Percentiles rank a stretch among this genome's conserved stretches.
These are phyloP conservation scores for Macquaria australasica DNA, from an alignment of 2,113 vertebrate species.

Conservation along the genomic window DNA sequence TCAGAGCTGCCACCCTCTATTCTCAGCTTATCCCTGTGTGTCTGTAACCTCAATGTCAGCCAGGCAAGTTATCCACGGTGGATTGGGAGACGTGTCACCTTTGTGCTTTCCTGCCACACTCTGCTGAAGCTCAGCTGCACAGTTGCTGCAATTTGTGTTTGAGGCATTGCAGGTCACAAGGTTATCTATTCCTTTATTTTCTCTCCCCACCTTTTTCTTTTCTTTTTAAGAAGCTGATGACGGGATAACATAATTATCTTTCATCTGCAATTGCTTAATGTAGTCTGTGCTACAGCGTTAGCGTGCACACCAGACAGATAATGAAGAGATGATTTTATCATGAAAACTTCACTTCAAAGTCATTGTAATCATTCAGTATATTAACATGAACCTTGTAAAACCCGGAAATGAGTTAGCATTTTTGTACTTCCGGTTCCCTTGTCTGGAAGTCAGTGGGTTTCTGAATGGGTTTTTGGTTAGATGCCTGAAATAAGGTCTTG, in stretches of 20 bases:
- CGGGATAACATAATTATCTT: background rate
- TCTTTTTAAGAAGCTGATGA: background rate
- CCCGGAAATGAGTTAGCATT: too few species aligned
- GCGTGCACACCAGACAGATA: background rate
- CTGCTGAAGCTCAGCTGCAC: conserved; percentile 32
- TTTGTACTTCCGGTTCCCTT: too few species aligned
- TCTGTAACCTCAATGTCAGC: conserved; percentile 54
- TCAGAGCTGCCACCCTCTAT: conserved; percentile 27
- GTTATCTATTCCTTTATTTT: background rate
- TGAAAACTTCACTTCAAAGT: background rate
- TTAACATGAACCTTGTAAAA: background rate
- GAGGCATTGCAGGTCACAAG: conserved; percentile 1
- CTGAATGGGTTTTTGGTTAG: too few species aligned
- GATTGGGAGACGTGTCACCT: conserved; percentile 64
- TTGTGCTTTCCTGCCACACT: conserved; percentile 40
- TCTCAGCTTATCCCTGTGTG: conserved; percentile 41
- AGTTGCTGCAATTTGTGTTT: conserved; percentile 6
- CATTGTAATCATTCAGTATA: background rate
- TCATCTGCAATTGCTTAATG: background rate
- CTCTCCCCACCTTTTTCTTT: background rate
- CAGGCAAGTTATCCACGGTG: conserved; percentile 48
- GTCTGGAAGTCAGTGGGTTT: too few species aligned
- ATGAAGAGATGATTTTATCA: background rate
- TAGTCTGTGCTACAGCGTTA: background rate
- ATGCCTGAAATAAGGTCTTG: too few species aligned